phyloP scores from a whole-genome alignment of 2,797 vertebrate species.

The Phoeniculus purpureus region DNA sequence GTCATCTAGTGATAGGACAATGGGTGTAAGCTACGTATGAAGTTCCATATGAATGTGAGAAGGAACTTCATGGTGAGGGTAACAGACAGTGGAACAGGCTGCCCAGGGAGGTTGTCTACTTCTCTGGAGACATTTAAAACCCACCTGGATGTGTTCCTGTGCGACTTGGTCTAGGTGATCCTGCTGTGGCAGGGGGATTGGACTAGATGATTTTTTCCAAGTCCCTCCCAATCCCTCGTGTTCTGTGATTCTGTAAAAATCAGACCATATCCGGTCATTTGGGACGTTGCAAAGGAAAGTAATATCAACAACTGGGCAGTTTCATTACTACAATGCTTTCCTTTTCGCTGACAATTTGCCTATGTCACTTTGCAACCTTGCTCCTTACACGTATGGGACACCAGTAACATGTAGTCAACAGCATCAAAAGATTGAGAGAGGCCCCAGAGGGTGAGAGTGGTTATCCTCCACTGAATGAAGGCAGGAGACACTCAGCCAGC shows the following conservation, averaged over 20 bases:
- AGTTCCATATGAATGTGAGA: too few species aligned
- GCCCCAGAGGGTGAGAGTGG: not conserved
- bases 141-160: too few species aligned
- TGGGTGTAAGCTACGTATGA: too few species aligned
- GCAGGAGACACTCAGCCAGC: not conserved
- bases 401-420: not conserved
- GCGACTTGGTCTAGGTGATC: too few species aligned
- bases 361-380: not conserved
- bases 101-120: too few species aligned
- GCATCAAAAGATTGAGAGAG: not conserved
- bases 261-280: not conserved
- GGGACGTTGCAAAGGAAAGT: not conserved
- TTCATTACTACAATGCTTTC: not conserved
- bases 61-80: too few species aligned
- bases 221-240: too few species aligned
- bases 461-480: not conserved
- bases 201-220: too few species aligned
- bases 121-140: too few species aligned
- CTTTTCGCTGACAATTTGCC: not conserved
- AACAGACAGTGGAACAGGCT: too few species aligned
- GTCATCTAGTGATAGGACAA: too few species aligned
- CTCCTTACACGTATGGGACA: not conserved
- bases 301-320: not conserved
- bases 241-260: not conserved
- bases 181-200: too few species aligned